These are phyloP conservation scores for Cosmopolites sordidus DNA, from an alignment of 2,888 invertebrate species.

Conservation along the genomic window DNA sequence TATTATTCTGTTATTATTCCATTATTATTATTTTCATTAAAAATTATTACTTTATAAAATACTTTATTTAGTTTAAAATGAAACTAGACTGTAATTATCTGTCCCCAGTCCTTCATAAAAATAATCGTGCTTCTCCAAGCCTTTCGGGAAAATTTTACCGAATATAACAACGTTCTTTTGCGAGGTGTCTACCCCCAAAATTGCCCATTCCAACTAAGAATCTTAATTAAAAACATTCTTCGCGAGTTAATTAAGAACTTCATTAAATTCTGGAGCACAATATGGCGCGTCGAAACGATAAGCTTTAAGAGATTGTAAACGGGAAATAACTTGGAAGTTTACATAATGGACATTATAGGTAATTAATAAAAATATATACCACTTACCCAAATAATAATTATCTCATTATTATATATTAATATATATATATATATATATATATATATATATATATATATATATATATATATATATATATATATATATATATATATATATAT, in stretches of 20 bases:
- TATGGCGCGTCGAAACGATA: not conserved
- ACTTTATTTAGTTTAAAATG: too few relatives aligned
- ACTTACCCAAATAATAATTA: too few relatives aligned
- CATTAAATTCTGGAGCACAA: slow-evolving; percentile 8
- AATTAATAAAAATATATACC: not conserved
- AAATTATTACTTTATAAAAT: too few relatives aligned
- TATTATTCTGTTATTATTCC: too few relatives aligned
- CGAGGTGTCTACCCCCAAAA: not conserved
- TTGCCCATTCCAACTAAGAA: slow-evolving; percentile 1
- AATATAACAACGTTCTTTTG: not conserved
- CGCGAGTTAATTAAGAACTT: slow-evolving; percentile 22
- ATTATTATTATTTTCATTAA: too few relatives aligned
- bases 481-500: too few relatives aligned
- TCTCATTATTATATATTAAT: too few relatives aligned
- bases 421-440: too few relatives aligned
- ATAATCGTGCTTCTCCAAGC: not conserved
- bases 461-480: too few relatives aligned
- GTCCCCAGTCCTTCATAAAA: too few relatives aligned
- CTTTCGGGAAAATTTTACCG: not conserved
- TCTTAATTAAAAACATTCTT: slow-evolving; percentile 45
- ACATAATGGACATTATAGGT: not conserved
- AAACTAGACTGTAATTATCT: too few relatives aligned
- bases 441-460: too few relatives aligned
- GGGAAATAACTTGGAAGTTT: not conserved
- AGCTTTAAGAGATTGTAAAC: not conserved